Conservation (phyloP, 2,113 vertebrate species). For the Chaetops frenatus region DNA sequence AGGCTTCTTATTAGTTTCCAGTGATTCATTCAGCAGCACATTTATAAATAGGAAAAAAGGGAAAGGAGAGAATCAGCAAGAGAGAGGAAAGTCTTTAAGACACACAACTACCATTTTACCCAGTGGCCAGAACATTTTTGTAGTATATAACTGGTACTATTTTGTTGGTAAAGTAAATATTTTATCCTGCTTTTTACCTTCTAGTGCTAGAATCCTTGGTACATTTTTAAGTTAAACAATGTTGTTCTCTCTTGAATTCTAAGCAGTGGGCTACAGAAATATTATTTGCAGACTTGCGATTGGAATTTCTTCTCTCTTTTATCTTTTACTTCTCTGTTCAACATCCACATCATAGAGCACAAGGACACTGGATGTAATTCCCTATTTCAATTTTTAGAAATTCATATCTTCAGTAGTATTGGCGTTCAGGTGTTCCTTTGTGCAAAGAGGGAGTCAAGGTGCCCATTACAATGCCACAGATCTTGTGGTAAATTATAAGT, state of each 20-base stretch:
- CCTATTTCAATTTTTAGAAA: neutral
- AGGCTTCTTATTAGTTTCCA: neutral
- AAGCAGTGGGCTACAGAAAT: neutral
- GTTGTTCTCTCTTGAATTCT: neutral
- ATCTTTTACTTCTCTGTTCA: neutral
- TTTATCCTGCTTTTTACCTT: neutral
- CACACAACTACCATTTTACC: neutral
- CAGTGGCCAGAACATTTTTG: neutral
- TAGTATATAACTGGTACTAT: neutral
- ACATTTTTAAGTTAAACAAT: neutral
- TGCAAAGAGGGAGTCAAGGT: neutral
- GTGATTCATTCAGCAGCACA: neutral
- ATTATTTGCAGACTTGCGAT: neutral
- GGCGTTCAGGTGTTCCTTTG: neutral
- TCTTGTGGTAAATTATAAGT: neutral
- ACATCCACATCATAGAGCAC: neutral
- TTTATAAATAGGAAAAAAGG: neutral
- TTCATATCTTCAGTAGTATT: neutral
- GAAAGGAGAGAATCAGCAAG: neutral
- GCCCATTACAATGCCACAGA: neutral
- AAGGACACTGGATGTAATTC: neutral
- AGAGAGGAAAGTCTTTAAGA: neutral
- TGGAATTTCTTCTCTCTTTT: neutral
- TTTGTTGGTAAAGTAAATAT: neutral
- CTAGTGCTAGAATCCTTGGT: neutral